These are phyloP conservation scores for Drosophila borealis DNA, from an alignment of 2,888 invertebrate genomes.

Conservation along the genomic window DNA sequence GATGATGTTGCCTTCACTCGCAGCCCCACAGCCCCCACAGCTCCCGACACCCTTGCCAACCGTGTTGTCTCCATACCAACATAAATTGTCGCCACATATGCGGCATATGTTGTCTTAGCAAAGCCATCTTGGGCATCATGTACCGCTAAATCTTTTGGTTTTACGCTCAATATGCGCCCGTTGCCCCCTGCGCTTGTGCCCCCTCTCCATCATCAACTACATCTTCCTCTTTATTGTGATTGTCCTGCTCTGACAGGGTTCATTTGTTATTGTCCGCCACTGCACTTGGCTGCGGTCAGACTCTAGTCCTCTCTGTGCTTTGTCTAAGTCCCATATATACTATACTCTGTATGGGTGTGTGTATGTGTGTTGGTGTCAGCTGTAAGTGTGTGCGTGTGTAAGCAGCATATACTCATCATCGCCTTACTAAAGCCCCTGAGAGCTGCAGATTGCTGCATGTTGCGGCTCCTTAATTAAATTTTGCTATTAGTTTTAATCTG, in stretches of 20 bases:
- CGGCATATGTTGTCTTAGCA: slow-evolving; percentile 61
- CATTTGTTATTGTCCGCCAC: slow-evolving; percentile 79
- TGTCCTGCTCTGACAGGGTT: slow-evolving; percentile 55
- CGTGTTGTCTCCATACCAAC: neutral
- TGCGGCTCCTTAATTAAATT: slow-evolving; percentile 71
- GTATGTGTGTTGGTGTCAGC: neutral
- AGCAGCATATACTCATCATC: slow-evolving; percentile 48
- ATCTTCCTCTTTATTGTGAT: slow-evolving; percentile 53
- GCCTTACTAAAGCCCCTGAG: slow-evolving; percentile 33
- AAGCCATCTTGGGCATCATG: slow-evolving; percentile 67
- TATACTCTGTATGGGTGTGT: neutral
- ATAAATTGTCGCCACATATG: slow-evolving; percentile 57
- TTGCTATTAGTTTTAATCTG: slow-evolving; percentile 66
- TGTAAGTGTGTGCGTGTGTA: slow-evolving; percentile 2
- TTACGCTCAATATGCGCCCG: slow-evolving; percentile 70
- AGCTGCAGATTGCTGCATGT: slow-evolving; percentile 38
- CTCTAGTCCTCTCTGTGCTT: slow-evolving; percentile 20
- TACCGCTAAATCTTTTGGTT: slow-evolving; percentile 75
- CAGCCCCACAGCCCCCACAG: neutral
- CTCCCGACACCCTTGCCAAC: neutral
- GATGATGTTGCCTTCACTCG: slow-evolving; percentile 18
- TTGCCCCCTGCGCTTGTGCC: slow-evolving; percentile 1
- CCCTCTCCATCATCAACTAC: neutral
- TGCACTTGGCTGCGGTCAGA: slow-evolving; percentile 71
- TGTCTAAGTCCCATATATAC: slow-evolving; percentile 15